Conservation (phyloP, 2,797 vertebrate species). For the Crax fasciolata region DNA sequence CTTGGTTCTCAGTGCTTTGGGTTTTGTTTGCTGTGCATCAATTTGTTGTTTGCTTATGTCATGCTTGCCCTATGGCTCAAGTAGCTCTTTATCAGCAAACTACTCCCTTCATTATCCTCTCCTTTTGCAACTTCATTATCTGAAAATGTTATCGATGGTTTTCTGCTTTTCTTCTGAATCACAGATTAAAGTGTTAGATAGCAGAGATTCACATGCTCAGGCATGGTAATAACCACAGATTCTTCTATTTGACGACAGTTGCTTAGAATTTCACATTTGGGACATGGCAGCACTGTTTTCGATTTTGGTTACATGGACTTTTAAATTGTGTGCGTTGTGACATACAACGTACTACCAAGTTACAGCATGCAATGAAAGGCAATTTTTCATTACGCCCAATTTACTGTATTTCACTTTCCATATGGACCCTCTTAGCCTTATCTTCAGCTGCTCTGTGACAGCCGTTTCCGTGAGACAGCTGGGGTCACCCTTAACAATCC, state of each 20-base stretch:
- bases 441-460: background rate
- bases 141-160: background rate
- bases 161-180: background rate
- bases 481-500: background rate
- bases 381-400: background rate
- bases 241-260: background rate
- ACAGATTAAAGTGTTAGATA: background rate
- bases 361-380: background rate
- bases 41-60: background rate
- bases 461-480: background rate
- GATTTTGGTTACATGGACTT: background rate
- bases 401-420: background rate
- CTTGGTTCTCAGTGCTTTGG: background rate
- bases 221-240: background rate
- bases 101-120: background rate
- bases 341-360: background rate
- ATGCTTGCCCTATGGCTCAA: background rate
- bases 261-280: background rate
- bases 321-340: background rate
- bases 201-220: background rate
- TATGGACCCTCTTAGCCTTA: background rate
- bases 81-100: background rate
- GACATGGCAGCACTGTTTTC: background rate
- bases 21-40: background rate
- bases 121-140: background rate